Conservation (phyloP, 2,113 vertebrate species). For the Bambusicola thoracicus region DNA sequence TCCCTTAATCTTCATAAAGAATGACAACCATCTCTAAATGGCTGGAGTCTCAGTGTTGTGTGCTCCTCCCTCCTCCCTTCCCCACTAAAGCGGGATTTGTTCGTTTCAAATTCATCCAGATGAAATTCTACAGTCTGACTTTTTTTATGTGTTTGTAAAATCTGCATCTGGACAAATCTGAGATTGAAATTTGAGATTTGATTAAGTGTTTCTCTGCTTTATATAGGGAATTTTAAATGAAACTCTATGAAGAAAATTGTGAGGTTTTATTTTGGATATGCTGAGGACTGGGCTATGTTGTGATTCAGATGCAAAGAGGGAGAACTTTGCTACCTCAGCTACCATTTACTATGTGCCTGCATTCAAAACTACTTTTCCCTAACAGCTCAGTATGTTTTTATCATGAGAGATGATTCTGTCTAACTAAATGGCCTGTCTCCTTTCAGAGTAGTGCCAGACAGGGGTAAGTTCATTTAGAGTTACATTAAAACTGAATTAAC, state of each 20-base stretch:
- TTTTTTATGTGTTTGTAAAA: not conserved
- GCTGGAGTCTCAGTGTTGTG: not conserved
- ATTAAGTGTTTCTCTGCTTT: not conserved
- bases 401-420: not conserved
- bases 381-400: not conserved
- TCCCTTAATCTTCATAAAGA: conserved; percentile 65
- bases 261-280: not conserved
- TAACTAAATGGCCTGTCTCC: not conserved
- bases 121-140: not conserved
- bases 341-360: not conserved
- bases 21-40: conserved; percentile 53
- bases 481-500: not conserved
- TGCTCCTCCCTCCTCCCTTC: not conserved
- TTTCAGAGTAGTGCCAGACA: not conserved
- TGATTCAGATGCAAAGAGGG: not conserved
- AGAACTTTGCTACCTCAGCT: not conserved
- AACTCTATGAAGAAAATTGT: not conserved
- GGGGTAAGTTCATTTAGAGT: not conserved
- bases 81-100: not conserved
- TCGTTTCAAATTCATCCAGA: not conserved
- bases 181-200: not conserved
- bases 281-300: not conserved
- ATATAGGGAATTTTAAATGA: not conserved
- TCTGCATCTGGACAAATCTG: not conserved
- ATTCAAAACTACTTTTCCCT: not conserved